Base-by-base conservation (phyloP, 2,113 vertebrate genomes). In the Macquaria australasica region DNA sequence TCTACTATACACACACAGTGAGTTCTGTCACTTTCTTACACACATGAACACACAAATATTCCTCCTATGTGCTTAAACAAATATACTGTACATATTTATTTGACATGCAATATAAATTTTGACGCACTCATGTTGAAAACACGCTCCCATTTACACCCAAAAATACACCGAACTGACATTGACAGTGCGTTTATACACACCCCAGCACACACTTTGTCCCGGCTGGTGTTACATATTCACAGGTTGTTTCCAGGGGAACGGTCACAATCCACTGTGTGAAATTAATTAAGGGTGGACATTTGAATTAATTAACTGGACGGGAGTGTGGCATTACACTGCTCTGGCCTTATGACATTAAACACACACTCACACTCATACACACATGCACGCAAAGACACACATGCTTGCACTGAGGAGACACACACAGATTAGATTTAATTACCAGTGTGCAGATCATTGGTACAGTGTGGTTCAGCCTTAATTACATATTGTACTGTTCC, bases 201-300 rank as follows among this genome's bases (percentile, higher is more conserved):
- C 23, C 14, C 25, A 39, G 63, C 45, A 60, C 70, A 85, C 81
- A 79, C 58, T 39, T 50, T 63, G 55, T 48, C 64, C 41, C 62
- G 43, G 31, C 69, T 63, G 62, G 39, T 87, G 60, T 89, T 82
- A 70, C 81, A 64, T 45, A 90, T 91, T 87, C 90, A 81, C 77
- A 79, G 79, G 53, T 43, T 88, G 89, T 90, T 88, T 87, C 84
- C 70, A 80, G 43, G 89, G 89, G 56, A 87, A 89, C 59, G 51
- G 78, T 89, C 82, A 73, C 81, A 84, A 84, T 92, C 86, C 80
- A 71, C 77, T 53, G 77, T 87, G 84, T 84, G 79, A 92, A 91
- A 94, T 94, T 93, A 93, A 94, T 93, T 93, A 92, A 71, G 51
- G 81, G 41, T 79, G 90, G 91, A 91, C 87, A 91, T 93, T 93